Percentiles rank a stretch among this genome's conserved stretches.
phyloP scores from a whole-genome alignment of 2,888 invertebrate genomes.

The Ochropleura leucogaster region DNA sequence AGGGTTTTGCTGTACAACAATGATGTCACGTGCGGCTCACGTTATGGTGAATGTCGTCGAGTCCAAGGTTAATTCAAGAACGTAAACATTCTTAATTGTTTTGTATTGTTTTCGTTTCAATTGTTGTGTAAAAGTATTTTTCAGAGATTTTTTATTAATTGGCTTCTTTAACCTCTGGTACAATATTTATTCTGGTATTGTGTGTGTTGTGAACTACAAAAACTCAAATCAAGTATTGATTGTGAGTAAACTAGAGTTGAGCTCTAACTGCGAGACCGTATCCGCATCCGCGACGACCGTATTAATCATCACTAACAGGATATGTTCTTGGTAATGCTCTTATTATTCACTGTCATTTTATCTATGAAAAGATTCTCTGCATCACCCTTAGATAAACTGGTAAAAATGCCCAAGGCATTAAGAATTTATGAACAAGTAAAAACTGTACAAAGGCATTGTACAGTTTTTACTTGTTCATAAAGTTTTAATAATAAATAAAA shows the following conservation, averaged over 20 bases:
- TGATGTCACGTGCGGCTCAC: neutral
- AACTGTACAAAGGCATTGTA: no score
- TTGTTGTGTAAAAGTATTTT: slow-evolving; percentile 1
- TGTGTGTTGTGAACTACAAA: neutral
- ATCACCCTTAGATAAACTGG: no score
- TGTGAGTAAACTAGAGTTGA: slow-evolving; percentile 17
- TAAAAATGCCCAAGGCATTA: no score
- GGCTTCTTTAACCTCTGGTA: neutral
- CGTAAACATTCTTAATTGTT: slow-evolving; percentile 3
- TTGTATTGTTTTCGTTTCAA: neutral
- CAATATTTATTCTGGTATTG: neutral
- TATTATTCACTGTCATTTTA: slow-evolving; percentile 50
- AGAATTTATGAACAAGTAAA: no score
- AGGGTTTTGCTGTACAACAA: neutral
- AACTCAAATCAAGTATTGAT: slow-evolving; percentile 10
- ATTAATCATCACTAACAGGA: slow-evolving; percentile 64
- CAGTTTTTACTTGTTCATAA: no score
- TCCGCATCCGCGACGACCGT: slow-evolving; percentile 59
- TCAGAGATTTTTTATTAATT: neutral
- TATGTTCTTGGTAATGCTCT: slow-evolving; percentile 56
- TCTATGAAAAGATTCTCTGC: slow-evolving; percentile 5
- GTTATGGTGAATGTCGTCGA: neutral
- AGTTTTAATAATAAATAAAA: no score
- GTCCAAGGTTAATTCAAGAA: neutral
- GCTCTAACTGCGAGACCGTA: slow-evolving; percentile 27